Conservation (phyloP, 2,888 invertebrate species). For the Hypomecis punctinalis region DNA sequence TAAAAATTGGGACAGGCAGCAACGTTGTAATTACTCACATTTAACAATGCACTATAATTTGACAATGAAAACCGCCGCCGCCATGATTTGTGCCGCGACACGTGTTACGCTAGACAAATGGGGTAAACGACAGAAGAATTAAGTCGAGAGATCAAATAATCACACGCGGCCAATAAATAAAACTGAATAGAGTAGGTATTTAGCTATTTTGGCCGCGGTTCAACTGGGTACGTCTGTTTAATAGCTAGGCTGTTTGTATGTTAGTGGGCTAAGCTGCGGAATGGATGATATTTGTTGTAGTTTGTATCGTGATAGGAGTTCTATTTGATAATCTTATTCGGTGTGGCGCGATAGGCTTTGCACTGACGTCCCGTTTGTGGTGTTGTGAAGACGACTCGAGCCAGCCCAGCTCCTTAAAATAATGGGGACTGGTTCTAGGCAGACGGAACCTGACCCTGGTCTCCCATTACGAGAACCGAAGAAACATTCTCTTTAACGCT, state of each 20-base stretch:
- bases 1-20: too few relatives aligned
- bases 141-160: conserved; percentile 35
- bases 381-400: too few relatives aligned
- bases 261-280: not conserved
- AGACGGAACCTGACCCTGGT: too few relatives aligned
- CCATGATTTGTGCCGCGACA: conserved; percentile 9
- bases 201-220: conserved; percentile 26
- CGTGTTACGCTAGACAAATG: conserved; percentile 26
- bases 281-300: too few relatives aligned
- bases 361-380: too few relatives aligned
- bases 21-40: not conserved
- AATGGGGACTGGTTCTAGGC: too few relatives aligned
- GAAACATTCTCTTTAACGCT: too few relatives aligned
- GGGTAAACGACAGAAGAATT: conserved; percentile 31
- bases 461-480: too few relatives aligned
- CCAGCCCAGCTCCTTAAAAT: too few relatives aligned
- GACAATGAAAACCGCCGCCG: not conserved
- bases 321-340: too few relatives aligned
- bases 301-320: too few relatives aligned
- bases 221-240: conserved; percentile 12
- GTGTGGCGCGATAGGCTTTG: too few relatives aligned
- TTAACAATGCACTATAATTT: not conserved
- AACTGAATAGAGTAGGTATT: conserved; percentile 10
- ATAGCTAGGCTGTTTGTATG: not conserved
- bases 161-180: conserved; percentile 27